A percentile compares a stretch with the other conserved stretches of the same genome.
Conservation (phyloP, 2,888 invertebrate species). For the Sepioteuthis lessoniana region DNA sequence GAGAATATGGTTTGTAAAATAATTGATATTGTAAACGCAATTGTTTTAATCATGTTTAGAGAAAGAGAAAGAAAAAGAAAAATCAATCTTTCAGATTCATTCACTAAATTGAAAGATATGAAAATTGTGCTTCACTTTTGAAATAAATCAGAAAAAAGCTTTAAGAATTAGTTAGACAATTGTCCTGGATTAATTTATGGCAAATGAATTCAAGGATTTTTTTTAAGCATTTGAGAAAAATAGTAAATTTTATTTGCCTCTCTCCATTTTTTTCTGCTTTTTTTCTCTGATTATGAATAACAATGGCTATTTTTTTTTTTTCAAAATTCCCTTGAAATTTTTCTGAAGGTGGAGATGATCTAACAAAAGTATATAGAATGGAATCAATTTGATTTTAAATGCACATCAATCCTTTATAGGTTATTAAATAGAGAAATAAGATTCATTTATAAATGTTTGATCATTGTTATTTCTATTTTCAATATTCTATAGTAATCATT, state of each 20-base stretch:
- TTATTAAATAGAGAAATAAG: no score
- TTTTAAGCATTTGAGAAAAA: not conserved
- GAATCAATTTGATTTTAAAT: no score
- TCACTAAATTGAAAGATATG: not conserved
- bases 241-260: not conserved
- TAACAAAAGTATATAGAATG: no score
- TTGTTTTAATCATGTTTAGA: not conserved
- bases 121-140: not conserved
- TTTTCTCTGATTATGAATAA: not conserved
- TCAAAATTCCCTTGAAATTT: not conserved
- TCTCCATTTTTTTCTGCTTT: not conserved
- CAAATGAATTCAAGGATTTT: not conserved
- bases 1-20: not conserved
- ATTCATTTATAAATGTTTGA: no score
- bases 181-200: not conserved
- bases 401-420: no score
- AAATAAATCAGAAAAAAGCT: not conserved
- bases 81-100: not conserved
- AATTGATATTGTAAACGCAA: not conserved
- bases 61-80: not conserved
- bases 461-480: no score
- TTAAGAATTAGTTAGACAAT: not conserved
- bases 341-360: no score
- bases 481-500: no score
- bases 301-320: not conserved